phyloP scores from a whole-genome alignment of 2,113 vertebrate genomes.

The Eupsittula cactorum region DNA sequence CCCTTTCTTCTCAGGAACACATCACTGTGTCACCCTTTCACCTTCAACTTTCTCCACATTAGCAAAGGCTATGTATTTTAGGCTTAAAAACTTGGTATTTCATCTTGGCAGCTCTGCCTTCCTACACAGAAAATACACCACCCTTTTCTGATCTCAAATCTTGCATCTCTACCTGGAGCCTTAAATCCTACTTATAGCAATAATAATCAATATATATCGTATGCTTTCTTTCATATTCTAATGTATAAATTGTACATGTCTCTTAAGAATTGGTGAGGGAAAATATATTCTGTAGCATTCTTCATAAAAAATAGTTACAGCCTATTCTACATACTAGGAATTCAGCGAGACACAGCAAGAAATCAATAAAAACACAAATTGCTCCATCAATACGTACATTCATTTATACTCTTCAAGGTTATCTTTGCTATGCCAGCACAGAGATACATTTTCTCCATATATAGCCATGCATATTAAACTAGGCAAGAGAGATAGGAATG shows the following conservation, averaged over 20 bases:
- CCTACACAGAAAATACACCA: neutral
- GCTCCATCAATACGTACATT: conserved; percentile 76
- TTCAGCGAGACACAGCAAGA: conserved; percentile 60
- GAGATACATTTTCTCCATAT: conserved; percentile 65
- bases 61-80: neutral
- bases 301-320: conserved; percentile 64
- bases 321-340: conserved; percentile 64
- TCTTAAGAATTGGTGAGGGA: conserved; percentile 28
- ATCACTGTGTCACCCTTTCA: neutral
- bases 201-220: conserved; percentile 32
- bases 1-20: neutral
- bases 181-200: conserved; percentile 37
- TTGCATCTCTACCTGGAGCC: neutral
- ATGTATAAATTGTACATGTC: conserved; percentile 50
- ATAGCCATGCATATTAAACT: conserved; percentile 58
- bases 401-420: conserved; percentile 79
- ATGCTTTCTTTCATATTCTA: conserved; percentile 26
- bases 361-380: conserved; percentile 80
- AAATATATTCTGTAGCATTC: conserved; percentile 47
- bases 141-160: neutral
- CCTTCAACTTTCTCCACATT: neutral
- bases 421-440: conserved; percentile 66
- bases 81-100: neutral
- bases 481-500: conserved; percentile 46
- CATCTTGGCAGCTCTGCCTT: neutral